Evolutionary conservation across 2,113 vertebrate species (phyloP), one percentile per base, ranked within the genome.

Genomic region (Regulus satrapa): DNA sequence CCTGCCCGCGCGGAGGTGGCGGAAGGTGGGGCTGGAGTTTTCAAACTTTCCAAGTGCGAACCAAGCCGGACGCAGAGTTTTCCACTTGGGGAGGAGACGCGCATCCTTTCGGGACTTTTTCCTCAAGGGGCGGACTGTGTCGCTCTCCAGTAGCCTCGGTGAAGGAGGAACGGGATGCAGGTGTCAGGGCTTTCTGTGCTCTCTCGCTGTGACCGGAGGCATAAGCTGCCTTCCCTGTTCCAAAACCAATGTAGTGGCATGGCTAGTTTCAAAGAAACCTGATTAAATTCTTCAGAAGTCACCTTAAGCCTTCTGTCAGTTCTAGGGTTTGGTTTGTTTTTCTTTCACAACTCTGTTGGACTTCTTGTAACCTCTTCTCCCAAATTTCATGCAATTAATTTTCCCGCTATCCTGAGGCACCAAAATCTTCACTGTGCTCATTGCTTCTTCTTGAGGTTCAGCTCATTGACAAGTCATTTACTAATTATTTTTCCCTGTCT

Each of bases 41-140:
- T 8, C 34, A 4, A 32, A 75, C 25, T 61, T 67, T n/a, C 24
- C 0, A 16, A 55, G 40, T 55, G 51, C 38, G 1, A 2, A 18
- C 29, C 4, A 56, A 1, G 4, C 5, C 14, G 6, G 28, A 1
- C 18, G 51, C 26, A 0, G 40, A 14, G 68, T 3, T 32, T 15
- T 16, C 32, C 20, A 19, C 9, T 4, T 2, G 3, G 41, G 41
- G 25, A 14, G 59, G 24, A 43, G 69, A 6, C 1, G 48, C 26
- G 0, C 83, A 3, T 29, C 46, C 51, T 54, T 13, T 10, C 7
- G 31, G 68, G 49, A 23, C 4, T 9, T 25, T 38, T 64, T 43
- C 31, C 31, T 52, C 43, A 1, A 7, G 1, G 51, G 17, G 28
- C 26, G 7, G 38, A 45, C 8, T 1, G 34, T 23, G 10, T 28